Conservation (phyloP, 2,797 vertebrate species). For the Clarias platycephalus region DNA sequence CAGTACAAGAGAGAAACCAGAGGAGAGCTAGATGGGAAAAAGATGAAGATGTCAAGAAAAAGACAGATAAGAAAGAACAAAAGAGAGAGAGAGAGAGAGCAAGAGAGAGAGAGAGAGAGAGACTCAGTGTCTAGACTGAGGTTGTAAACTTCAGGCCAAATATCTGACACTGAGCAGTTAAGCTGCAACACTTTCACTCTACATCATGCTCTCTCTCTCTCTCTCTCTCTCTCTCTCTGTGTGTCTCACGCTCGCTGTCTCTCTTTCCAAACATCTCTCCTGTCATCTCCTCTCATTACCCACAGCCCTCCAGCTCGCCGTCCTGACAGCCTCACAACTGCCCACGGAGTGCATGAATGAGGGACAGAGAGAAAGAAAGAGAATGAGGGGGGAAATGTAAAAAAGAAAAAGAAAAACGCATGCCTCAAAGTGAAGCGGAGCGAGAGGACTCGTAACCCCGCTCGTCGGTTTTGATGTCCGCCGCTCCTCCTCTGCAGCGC, state of each 20-base stretch:
- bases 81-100: background rate
- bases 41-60: background rate
- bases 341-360: constrained; percentile 18
- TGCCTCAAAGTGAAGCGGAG: background rate
- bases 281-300: constrained; percentile 45
- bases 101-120: background rate
- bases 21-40: background rate
- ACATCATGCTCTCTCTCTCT: constrained; percentile 17
- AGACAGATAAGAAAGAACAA: background rate
- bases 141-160: constrained; percentile 29
- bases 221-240: constrained; percentile 47
- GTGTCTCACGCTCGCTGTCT: background rate
- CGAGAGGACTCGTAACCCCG: constrained; percentile 2
- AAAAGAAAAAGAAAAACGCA: background rate
- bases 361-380: constrained; percentile 23
- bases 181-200: constrained; percentile 1
- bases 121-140: constrained; percentile 7
- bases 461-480: background rate
- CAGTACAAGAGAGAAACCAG: background rate
- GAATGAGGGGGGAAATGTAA: background rate
- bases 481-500: background rate
- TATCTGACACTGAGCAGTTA: constrained; percentile 17
- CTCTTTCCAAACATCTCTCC: background rate
- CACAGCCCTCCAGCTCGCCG: constrained; percentile 45
- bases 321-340: constrained; percentile 37